Conservation (phyloP, 2,113 vertebrate species). For the Hemiscyllium ocellatum region DNA sequence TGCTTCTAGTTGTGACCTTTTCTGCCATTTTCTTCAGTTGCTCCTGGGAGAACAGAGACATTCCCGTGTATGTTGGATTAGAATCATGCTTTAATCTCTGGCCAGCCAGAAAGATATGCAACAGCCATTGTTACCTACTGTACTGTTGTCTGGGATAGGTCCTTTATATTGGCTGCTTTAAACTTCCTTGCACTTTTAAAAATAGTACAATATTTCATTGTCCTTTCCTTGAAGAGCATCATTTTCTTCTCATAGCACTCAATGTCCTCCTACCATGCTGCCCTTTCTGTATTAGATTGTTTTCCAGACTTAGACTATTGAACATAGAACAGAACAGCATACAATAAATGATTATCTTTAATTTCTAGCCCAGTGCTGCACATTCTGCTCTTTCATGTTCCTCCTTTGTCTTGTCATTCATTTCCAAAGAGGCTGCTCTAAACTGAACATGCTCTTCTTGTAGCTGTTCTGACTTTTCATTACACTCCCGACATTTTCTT, state of each 20-base stretch:
- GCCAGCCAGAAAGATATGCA: too few species aligned
- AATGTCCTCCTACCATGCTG: not conserved
- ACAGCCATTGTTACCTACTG: not conserved
- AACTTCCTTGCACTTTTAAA: not conserved
- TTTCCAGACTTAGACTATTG: not conserved
- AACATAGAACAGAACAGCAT: not conserved
- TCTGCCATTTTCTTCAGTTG: too few species aligned
- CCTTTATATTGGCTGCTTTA: not conserved
- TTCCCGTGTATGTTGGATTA: too few species aligned
- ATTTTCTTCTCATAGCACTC: conserved; percentile 13
- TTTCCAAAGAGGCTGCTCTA: not conserved
- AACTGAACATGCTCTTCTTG: not conserved
- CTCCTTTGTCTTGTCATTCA: conserved; percentile 24
- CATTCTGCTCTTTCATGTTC: conserved; percentile 7
- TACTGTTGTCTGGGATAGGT: not conserved
- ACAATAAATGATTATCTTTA: conserved; percentile 26
- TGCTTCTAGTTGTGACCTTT: too few species aligned
- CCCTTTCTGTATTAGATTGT: not conserved
- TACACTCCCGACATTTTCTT: not conserved
- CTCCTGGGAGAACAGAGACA: too few species aligned
- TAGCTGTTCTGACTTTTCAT: conserved; percentile 2
- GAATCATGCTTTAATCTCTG: too few species aligned
- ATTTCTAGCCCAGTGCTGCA: conserved; percentile 11
- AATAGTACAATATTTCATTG: not conserved
- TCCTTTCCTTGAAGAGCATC: not conserved